Evolutionary conservation across 2,113 vertebrate species (phyloP), one percentile per base, ranked within the genome.

Genomic region (Dipodomys spectabilis): DNA sequence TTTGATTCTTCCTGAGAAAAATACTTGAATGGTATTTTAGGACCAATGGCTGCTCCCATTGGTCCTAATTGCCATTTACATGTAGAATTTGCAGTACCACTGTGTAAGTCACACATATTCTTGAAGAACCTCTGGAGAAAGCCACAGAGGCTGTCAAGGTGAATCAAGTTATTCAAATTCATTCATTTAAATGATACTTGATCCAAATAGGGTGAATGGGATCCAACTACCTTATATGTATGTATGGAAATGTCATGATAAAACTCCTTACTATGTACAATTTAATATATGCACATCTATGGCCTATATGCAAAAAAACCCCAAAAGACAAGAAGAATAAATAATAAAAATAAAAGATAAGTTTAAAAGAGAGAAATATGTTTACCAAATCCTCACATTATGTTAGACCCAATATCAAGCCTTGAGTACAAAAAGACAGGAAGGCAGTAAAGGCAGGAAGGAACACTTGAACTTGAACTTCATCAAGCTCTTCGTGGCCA

Each of bases 51-150:
- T 8, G 49, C 12, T 78, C 5, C 77, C 69, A 68, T 80, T 81
- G 53, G 64, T 92, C 78, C 81, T 86, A 86, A 94, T 95, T 92
- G 83, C 30, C 83, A 86, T 67, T 45, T 94, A 64, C 68, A 91
- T 72, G 75, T 35, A 79, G 64, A 20, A 7, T 65, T 92, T 75
- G 13, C 8, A 35, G 25, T 44, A 68, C 71, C 85, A 39, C 86
- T 67, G 78, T n/a, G 32, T 80, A 88, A 89, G n/a, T 88, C 73
- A 30, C 35, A 71, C 5, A 16, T 1, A 18, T 74, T 93, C 32
- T 1, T 72, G 73, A 91, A 79, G 73, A 73, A 92, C 93, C 73
- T 49, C 15, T 22, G 30, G n/a, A 28, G 49, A 83, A 65, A 68
- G 35, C 88, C 81, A 32, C 25, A 71, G 53, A 93, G 45, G 20